Base-by-base conservation (phyloP, 2,797 vertebrate genomes). In the Sebastes baramenuke region DNA sequence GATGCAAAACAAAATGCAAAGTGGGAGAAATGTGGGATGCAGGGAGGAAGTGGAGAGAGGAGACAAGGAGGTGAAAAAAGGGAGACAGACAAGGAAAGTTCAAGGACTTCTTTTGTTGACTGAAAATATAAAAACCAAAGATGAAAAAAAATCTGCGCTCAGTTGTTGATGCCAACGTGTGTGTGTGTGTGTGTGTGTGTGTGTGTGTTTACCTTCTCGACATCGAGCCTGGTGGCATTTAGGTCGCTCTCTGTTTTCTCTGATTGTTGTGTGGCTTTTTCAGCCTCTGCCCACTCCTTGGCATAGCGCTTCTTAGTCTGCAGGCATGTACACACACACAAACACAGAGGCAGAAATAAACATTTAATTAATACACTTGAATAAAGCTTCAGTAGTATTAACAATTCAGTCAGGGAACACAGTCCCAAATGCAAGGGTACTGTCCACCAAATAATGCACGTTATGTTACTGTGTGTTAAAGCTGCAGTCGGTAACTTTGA, bases 231-330 rank as follows among this genome's bases (percentile, higher is more conserved):
- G 70, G 96, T 97, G 36, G 96, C 92, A 6, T 94, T 96, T 60
- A 92, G 52, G 66, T 98, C 97, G 27, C 87, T 94, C 80, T 97
- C 96, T 0, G 85, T 91, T 74, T 94, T 95, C 67, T 98, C 97
- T 0, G 96, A 96, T 0, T 96, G 96, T 72, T 96, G 96, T 54
- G 94, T 89, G 1, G 96, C 96, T 86, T 97, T 97, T 72, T 98
- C 97, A 0, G 96, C 97, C 65, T 98, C 97, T 1, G 90, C 94
- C 95, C 97, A 98, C 88, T 98, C 97, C 49, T 97, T 96, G 64
- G 97, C 97, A 77, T 96, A 98, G 3, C 97, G 96, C 49, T 95
- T 96, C 87, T 98, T 98, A 67, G 94, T 97, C 97, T 98, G 91
- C 55, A 72, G 25, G 25, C 70, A 82, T 22, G 22, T 52, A 71